Percentiles rank a stretch among this genome's conserved stretches.
phyloP scores from a whole-genome alignment of 1,140 invertebrate genomes.

The Oscheius sp. region DNA sequence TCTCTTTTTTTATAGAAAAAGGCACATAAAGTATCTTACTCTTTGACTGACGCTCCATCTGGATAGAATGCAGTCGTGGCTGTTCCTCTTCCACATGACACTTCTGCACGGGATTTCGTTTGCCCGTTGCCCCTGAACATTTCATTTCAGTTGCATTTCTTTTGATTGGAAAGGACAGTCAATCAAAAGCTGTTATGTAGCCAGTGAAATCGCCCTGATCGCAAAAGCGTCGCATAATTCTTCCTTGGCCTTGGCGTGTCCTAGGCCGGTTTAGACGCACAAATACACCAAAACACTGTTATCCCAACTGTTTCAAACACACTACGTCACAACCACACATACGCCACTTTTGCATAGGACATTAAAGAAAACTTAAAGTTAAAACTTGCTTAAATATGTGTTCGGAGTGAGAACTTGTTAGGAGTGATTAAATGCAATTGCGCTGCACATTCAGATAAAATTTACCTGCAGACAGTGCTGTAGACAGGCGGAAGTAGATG shows the following conservation, averaged over 20 bases:
- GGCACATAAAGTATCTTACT: background rate
- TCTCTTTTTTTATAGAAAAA: background rate
- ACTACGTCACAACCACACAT: background rate
- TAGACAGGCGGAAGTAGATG: background rate
- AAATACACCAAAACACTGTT: background rate
- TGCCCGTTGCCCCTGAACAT: background rate
- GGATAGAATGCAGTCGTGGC: background rate
- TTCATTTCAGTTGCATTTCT: background rate
- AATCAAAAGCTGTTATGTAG: too few species aligned
- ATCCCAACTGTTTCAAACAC: background rate
- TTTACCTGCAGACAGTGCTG: background rate
- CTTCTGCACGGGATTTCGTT: background rate
- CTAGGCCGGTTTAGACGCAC: background rate
- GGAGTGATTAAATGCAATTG: background rate
- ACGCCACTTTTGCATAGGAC: background rate
- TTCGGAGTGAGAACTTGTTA: background rate
- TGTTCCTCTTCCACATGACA: background rate
- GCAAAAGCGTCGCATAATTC: background rate
- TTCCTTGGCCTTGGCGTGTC: background rate
- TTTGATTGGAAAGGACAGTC: too few species aligned
- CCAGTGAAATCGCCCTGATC: background rate
- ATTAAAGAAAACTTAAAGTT: background rate
- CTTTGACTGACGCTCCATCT: background rate
- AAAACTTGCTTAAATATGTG: background rate
- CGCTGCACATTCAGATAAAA: background rate